A percentile compares a stretch with the other conserved stretches of the same genome.
Conservation (phyloP, 2,113 vertebrate genomes). For the Pungitius pungitius region DNA sequence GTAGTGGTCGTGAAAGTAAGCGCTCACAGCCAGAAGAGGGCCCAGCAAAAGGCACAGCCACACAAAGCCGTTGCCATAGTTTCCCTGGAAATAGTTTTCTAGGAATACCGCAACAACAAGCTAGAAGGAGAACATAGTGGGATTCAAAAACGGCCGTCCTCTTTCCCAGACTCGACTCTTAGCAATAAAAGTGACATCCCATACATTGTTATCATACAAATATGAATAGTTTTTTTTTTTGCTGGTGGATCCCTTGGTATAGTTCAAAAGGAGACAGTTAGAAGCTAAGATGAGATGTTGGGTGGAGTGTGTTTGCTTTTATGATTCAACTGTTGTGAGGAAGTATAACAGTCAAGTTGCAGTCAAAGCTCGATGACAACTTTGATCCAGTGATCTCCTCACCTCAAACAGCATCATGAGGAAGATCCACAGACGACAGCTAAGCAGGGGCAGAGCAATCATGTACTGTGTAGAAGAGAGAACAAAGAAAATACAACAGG, state of each 20-base stretch:
- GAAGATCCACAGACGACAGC: slow-evolving; percentile 67
- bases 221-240: background rate
- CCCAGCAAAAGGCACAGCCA: slow-evolving; percentile 62
- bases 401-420: slow-evolving; percentile 68
- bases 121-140: slow-evolving; percentile 23
- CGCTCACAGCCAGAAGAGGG: slow-evolving; percentile 44
- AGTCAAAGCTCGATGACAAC: background rate
- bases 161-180: background rate
- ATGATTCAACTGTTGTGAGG: background rate
- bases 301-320: background rate
- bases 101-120: slow-evolving; percentile 54
- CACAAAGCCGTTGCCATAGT: slow-evolving; percentile 53
- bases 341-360: background rate
- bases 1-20: slow-evolving; percentile 64
- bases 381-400: slow-evolving; percentile 23
- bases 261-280: background rate
- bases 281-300: background rate
- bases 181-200: too few species aligned
- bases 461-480: slow-evolving; percentile 48
- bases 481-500: background rate
- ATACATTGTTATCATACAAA: background rate
- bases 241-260: background rate
- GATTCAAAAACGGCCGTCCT: background rate
- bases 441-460: slow-evolving; percentile 65
- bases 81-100: slow-evolving; percentile 53